Percentiles rank a stretch among this genome's conserved stretches.
Conservation (phyloP, 2,888 invertebrate genomes). For the Zelleria hepariella region DNA sequence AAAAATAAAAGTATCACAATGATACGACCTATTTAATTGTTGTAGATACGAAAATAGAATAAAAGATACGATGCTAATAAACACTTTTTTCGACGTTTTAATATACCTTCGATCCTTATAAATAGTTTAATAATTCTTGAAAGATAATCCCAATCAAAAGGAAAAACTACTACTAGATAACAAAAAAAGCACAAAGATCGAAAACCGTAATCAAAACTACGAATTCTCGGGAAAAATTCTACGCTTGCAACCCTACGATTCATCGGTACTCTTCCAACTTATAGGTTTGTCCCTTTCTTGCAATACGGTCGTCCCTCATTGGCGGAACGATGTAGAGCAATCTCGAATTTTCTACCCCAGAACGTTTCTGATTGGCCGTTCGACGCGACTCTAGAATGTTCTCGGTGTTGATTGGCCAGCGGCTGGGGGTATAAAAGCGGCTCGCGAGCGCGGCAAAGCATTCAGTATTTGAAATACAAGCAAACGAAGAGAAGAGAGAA, state of each 20-base stretch:
- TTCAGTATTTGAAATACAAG: constrained; percentile 38
- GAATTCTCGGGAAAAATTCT: not conserved
- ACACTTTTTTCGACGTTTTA: too few relatives aligned
- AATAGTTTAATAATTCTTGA: not conserved
- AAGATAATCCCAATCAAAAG: not conserved
- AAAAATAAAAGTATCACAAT: too few relatives aligned
- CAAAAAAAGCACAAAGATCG: not conserved
- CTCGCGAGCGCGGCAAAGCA: constrained; percentile 37
- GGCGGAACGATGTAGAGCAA: constrained; percentile 17
- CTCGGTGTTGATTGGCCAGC: constrained; percentile 32
- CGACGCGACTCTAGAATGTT: constrained; percentile 33
- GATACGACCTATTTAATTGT: too few relatives aligned
- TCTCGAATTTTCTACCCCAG: constrained; percentile 32
- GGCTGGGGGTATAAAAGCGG: constrained; percentile 24
- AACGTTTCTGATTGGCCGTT: constrained; percentile 29
- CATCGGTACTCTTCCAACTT: not conserved
- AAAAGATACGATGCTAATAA: too few relatives aligned
- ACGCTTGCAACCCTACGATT: not conserved
- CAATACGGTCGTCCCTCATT: constrained; percentile 9
- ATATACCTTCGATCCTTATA: too few relatives aligned
- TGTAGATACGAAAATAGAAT: too few relatives aligned
- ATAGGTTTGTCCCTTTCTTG: not conserved
- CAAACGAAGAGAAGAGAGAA: constrained; percentile 26
- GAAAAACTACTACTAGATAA: too few relatives aligned
- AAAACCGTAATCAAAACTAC: not conserved